Evolutionary conservation across 1,140 invertebrate species (phyloP), one percentile per base, ranked within the genome.

Genomic region (Apis laboriosa): DNA sequence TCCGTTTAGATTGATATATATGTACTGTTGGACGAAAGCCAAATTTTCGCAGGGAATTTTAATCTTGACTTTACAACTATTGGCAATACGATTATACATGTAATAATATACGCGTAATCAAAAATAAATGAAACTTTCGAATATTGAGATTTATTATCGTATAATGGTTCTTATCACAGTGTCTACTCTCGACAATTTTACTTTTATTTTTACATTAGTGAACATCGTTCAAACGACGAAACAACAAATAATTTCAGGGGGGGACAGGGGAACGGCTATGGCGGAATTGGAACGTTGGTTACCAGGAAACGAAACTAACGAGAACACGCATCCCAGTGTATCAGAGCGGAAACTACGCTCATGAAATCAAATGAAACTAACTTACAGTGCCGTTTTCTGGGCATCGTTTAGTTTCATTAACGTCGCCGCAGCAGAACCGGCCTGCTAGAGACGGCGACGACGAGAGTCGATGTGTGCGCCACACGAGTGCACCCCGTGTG

Each of bases 361-460:
- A 90, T 90, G 87, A 90, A 91, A 91, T 91, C 88, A 89, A 91
- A 91, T 91, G 87, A 91, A 91, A 91, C 83, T 86, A 90, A 85
- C 87, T 91, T 90, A 84, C 87, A 67, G 67, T 84, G 80, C 79
- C 84, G 85, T 90, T 91, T 82, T 90, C 87, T 89, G 77, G 81
- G 84, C 78, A 84, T 75, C 83, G 88, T 89, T 88, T 86, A 88
- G 86, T 90, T 90, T 87, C 88, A 91, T 91, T 90, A 88, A 70
- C 73, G 72, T 90, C 84, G 80, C 81, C 86, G 66, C 85, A 88
- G 82, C 89, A 80, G 80, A 86, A 83, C 81, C 75, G 61, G 87
- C 67, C 77, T 88, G 88, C 72, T 85, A 88, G 80, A 87, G 80
- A 85, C 85, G 86, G 68, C 84, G 86, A 61, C 75, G 21, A 51